Conservation (phyloP, 2,113 vertebrate species). For the Tonatia bakeri region DNA sequence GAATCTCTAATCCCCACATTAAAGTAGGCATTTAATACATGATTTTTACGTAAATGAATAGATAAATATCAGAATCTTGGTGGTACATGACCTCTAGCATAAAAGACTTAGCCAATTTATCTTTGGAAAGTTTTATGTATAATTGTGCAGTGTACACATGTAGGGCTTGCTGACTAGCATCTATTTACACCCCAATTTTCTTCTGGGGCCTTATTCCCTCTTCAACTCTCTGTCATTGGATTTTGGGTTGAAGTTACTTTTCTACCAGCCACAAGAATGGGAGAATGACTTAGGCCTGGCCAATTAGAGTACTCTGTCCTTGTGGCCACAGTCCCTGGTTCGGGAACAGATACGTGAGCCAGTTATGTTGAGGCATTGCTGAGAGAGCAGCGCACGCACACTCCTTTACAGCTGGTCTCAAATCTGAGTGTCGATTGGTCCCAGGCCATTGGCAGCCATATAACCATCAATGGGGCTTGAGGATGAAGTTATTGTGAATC, state of each 20-base stretch:
- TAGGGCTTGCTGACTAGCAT: background rate
- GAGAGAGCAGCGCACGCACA: background rate
- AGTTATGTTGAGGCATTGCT: background rate
- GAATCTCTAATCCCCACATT: background rate
- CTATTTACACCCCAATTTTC: background rate
- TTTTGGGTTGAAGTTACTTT: background rate
- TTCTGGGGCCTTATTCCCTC: background rate
- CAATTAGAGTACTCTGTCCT: background rate
- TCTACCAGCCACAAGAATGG: background rate
- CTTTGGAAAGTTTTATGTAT: conserved; percentile 20
- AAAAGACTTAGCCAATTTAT: background rate
- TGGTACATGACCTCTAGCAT: background rate
- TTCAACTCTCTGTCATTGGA: background rate
- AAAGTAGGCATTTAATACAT: background rate
- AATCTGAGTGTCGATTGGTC: background rate
- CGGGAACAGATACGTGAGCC: background rate
- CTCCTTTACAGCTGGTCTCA: background rate
- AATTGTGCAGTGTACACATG: background rate
- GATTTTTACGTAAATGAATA: background rate
- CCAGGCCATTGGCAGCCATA: background rate
- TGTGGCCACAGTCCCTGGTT: background rate
- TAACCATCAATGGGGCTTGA: background rate
- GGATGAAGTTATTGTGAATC: background rate
- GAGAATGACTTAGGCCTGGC: background rate
- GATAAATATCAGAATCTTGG: background rate